Percentiles rank a stretch among this genome's conserved stretches.
phyloP scores from a whole-genome alignment of 2,797 vertebrate species.

The Sebastes baramenuke region DNA sequence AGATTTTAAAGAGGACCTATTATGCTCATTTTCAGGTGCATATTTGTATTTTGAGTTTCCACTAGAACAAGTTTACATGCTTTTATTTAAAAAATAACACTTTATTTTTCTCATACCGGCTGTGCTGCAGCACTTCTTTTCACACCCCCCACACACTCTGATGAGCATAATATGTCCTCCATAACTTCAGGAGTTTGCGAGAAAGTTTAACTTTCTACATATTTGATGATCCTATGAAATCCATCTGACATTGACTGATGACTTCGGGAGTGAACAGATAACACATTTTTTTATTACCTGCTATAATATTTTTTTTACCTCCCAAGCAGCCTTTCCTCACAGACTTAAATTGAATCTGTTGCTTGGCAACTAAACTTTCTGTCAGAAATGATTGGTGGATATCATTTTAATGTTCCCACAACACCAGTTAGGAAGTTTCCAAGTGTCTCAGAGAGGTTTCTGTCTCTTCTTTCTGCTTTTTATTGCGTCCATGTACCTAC shows the following conservation, averaged over 20 bases:
- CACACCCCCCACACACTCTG: too few species aligned
- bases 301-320: neutral
- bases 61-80: too few species aligned
- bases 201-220: neutral
- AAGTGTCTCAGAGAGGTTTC: neutral
- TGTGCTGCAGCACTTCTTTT: too few species aligned
- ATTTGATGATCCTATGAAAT: neutral
- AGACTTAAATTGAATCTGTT: constrained; percentile 11
- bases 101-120: too few species aligned
- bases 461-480: neutral
- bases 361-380: constrained; percentile 23
- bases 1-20: too few species aligned
- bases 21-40: too few species aligned
- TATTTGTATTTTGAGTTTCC: too few species aligned
- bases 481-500: neutral
- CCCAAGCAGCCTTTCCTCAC: neutral
- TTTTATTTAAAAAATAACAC: too few species aligned
- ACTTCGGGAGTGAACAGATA: neutral
- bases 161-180: too few species aligned
- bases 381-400: neutral
- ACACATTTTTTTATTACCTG: neutral
- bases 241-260: neutral
- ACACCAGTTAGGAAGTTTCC: neutral
- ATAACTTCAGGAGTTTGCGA: neutral
- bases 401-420: neutral